Percentiles rank a stretch among this genome's conserved stretches.
Conservation (phyloP, 2,888 invertebrate species). For the Aphrophora alni region DNA sequence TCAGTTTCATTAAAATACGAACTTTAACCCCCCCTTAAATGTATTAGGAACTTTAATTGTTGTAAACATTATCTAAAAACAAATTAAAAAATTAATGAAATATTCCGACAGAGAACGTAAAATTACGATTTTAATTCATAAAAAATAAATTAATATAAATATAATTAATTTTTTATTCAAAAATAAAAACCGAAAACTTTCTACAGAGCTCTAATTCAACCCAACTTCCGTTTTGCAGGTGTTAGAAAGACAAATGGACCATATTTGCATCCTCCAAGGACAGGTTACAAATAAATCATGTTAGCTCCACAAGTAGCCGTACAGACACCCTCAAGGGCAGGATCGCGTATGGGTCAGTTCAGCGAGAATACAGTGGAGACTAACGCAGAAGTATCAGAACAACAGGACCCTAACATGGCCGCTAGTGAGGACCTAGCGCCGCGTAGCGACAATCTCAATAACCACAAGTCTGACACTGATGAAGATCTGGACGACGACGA, state of each 20-base stretch:
- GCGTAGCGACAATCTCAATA: conserved; percentile 6
- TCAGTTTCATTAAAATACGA: too few species aligned
- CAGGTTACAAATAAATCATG: conserved; percentile 25
- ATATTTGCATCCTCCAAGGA: neutral
- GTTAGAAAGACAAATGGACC: neutral
- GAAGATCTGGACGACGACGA: conserved; percentile 36
- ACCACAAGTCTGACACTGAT: conserved; percentile 30
- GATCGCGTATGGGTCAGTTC: conserved; percentile 37
- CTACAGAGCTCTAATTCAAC: too few species aligned
- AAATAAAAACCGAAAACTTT: too few species aligned
- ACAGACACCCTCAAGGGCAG: conserved; percentile 44
- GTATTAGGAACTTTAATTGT: too few species aligned
- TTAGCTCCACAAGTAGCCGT: conserved; percentile 45
- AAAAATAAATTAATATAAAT: too few species aligned
- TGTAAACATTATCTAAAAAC: too few species aligned
- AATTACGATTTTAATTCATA: too few species aligned
- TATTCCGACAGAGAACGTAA: too few species aligned
- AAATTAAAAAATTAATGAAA: too few species aligned
- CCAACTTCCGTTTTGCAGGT: neutral
- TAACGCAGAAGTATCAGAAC: conserved; percentile 16
- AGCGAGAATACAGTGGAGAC: neutral
- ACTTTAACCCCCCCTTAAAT: too few species aligned
- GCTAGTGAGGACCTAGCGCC: conserved; percentile 30
- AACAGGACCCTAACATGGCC: conserved; percentile 27
- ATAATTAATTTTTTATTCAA: too few species aligned